phyloP scores from a whole-genome alignment of 2,888 invertebrate species.

The Bunonema sp. region DNA sequence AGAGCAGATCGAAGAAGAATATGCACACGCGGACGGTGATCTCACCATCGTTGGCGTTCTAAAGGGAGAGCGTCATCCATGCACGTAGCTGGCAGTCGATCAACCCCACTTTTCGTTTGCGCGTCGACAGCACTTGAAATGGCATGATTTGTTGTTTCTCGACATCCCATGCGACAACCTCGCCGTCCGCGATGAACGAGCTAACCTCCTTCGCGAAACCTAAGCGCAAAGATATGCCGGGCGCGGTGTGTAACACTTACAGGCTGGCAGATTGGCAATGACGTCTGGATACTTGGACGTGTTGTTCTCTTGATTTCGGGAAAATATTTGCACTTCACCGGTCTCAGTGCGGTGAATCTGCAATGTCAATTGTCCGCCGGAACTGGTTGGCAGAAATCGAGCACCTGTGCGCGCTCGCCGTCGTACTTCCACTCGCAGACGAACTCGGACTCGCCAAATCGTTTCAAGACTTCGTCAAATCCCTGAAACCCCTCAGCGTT shows the following conservation, averaged over 20 bases:
- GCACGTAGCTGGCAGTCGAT: neutral
- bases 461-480: constrained; percentile 54
- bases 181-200: constrained; percentile 81
- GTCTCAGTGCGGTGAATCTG: constrained; percentile 62
- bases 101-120: constrained; percentile 68
- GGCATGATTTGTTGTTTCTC: constrained; percentile 75
- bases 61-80: neutral
- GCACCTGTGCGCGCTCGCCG: constrained; percentile 84
- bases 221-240: neutral
- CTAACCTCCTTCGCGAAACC: constrained; percentile 34
- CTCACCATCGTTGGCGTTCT: constrained; percentile 60
- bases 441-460: constrained; percentile 68
- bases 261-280: constrained; percentile 49
- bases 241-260: constrained; percentile 6
- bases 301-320: constrained; percentile 85
- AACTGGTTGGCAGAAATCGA: no score
- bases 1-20: constrained; percentile 86
- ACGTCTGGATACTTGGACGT: constrained; percentile 90
- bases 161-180: constrained; percentile 86
- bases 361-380: constrained; percentile 3
- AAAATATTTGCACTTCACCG: constrained; percentile 66
- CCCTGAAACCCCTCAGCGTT: constrained; percentile 52
- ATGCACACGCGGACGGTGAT: constrained; percentile 80
- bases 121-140: constrained; percentile 81
- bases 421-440: constrained; percentile 99